These are phyloP conservation scores for Matsumyia berberina DNA, from an alignment of 2,888 invertebrate species.

Conservation along the genomic window DNA sequence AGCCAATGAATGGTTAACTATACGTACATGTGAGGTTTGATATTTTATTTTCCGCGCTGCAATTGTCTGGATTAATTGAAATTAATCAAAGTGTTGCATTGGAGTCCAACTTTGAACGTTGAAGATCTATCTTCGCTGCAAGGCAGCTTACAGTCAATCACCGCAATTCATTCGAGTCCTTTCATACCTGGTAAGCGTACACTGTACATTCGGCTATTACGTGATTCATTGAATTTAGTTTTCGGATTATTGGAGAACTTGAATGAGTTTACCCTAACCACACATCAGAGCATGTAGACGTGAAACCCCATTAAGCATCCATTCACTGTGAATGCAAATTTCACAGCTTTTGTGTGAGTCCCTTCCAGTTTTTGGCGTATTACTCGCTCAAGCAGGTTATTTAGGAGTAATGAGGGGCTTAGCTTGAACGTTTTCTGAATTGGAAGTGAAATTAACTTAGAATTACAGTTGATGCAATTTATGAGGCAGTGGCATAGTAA, in stretches of 20 bases:
- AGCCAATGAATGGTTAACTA: background rate
- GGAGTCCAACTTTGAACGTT: no score
- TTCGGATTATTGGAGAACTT: background rate
- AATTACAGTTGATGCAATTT: background rate
- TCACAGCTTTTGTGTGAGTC: constrained; percentile 1
- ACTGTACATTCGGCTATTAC: background rate
- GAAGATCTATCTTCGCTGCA: no score
- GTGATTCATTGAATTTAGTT: background rate
- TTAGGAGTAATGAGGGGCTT: constrained; percentile 7
- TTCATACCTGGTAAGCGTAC: background rate
- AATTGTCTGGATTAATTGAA: background rate
- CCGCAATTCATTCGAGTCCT: background rate
- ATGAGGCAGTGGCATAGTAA: no score
- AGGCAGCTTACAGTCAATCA: no score
- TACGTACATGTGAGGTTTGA: background rate
- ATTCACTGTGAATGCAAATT: background rate
- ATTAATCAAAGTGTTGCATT: no score
- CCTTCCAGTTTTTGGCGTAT: background rate
- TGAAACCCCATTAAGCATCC: background rate
- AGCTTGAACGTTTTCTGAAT: background rate
- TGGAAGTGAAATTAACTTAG: background rate
- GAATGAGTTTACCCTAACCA: background rate
- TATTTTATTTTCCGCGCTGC: background rate
- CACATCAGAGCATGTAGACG: background rate
- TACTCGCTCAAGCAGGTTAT: background rate